Evolutionary conservation across 2,797 vertebrate species (phyloP), one percentile per base, ranked within the genome.

Genomic region (Morus bassanus): DNA sequence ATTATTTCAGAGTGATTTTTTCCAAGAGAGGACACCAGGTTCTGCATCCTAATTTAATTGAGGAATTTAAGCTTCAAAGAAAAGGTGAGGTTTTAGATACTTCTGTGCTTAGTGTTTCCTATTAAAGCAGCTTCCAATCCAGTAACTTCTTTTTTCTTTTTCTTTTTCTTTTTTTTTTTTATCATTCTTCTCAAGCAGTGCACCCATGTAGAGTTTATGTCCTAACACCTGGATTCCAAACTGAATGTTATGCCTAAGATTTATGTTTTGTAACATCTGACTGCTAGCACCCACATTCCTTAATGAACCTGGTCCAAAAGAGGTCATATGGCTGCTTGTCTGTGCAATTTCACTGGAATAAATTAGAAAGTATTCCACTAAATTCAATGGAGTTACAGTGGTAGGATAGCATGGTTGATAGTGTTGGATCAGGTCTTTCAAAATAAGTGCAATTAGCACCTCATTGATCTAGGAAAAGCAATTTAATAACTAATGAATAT

Each of bases 401-500:
- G 25, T 61, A 72, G 1, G 2, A 45, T 39, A 64, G 5, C 6
- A 2, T 7, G 33, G 9, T 76, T 81, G n/a, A 59, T 39, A 82
- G 17, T 41, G 56, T 31, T 82, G 68, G 46, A 83, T 85, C 31
- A 68, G 7, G 16, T 74, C 50, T 89, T 91, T 93, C 78, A 77
- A 82, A 92, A 25, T 51, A 77, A 85, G 41, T 74, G n/a, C 59
- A 94, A 51, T 75, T 91, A 93, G 7, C 45, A 80, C 45, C 37
- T 91, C 53, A 72, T 72, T 93, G 37, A 74, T 80, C 53, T 72
- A 61, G 39, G 28, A 85, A 94, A 92, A 81, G 7, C 11, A 85
- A 77, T 87, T 92, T 89, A 89, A 90, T 95, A 87, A 87, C 70
- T 89, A 87, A 87, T 74, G 48, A 85, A 70, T 89, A 65, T 77